These are phyloP conservation scores for Chydorus sphaericus DNA, from an alignment of 2,888 invertebrate species.

Conservation along the genomic window DNA sequence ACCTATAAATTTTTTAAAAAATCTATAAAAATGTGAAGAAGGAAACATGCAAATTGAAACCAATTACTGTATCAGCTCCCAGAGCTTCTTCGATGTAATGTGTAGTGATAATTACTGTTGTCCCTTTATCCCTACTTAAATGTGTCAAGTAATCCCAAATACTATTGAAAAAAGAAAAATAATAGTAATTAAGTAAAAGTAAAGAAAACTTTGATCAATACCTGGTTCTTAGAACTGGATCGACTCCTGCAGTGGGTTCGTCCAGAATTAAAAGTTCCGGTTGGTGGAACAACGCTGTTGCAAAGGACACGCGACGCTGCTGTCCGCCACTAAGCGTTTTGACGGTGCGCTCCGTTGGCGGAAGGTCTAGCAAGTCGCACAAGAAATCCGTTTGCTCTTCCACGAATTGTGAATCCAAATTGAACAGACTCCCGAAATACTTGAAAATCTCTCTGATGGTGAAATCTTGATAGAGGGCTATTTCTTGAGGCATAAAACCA, in stretches of 20 bases:
- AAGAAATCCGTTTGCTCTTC: conserved; percentile 66
- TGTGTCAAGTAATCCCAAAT: conserved; percentile 30
- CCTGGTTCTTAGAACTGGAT: conserved; percentile 75
- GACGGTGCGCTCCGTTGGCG: conserved; percentile 64
- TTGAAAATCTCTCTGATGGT: conserved; percentile 88
- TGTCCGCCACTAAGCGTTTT: conserved; percentile 77
- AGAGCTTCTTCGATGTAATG: conserved; percentile 33
- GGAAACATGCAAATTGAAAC: too few relatives aligned
- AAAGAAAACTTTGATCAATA: too few relatives aligned
- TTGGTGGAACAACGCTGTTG: conserved; percentile 82
- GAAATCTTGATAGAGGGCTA: conserved; percentile 79
- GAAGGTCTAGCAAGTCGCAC: conserved; percentile 76
- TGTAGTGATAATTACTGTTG: conserved; percentile 32
- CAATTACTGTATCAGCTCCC: conserved; percentile 24
- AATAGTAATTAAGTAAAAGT: too few relatives aligned
- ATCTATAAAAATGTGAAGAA: too few relatives aligned
- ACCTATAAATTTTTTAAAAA: conserved; percentile 42
- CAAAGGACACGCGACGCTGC: conserved; percentile 78
- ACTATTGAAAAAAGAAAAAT: conserved; percentile 25
- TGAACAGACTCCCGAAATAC: conserved; percentile 92
- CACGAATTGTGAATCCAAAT: conserved; percentile 72
- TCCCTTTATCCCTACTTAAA: conserved; percentile 24
- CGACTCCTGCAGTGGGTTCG: conserved; percentile 86
- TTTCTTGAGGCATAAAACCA: conserved; percentile 93
- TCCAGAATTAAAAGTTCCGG: conserved; percentile 80